These are phyloP conservation scores for Synergus laeviventris DNA, from an alignment of 2,888 invertebrate species.

Conservation along the genomic window DNA sequence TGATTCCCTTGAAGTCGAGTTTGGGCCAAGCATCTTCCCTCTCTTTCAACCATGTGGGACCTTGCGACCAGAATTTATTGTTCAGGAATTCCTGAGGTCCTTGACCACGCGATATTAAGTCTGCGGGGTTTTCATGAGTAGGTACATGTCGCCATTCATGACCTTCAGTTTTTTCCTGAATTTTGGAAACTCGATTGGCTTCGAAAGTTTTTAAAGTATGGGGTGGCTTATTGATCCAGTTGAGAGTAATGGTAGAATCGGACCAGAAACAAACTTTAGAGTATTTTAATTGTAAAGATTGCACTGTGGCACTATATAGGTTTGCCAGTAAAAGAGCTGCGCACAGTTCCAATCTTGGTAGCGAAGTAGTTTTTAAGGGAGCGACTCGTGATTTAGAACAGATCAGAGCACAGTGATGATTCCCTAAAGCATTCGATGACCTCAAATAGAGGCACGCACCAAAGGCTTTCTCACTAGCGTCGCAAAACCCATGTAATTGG, in stretches of 20 bases:
- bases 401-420: neutral
- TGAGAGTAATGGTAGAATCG: slow-evolving; percentile 56
- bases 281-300: neutral
- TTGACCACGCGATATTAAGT: slow-evolving; percentile 52
- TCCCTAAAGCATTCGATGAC: neutral
- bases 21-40: neutral
- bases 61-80: slow-evolving; percentile 47
- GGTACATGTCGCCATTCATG: slow-evolving; percentile 50
- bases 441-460: slow-evolving; percentile 48
- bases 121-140: slow-evolving; percentile 53
- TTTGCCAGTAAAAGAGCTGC: neutral
- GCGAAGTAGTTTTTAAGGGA: neutral
- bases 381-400: neutral
- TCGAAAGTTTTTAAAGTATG: slow-evolving; percentile 54
- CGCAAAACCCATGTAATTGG: slow-evolving; percentile 52
- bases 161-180: slow-evolving; percentile 30
- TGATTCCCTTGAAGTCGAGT: neutral
- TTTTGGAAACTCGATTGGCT: slow-evolving; percentile 52
- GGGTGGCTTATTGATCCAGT: slow-evolving; percentile 52
- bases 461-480: slow-evolving; percentile 53
- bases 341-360: neutral
- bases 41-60: slow-evolving; percentile 45
- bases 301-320: neutral
- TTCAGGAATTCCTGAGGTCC: slow-evolving; percentile 43
- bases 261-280: slow-evolving; percentile 47